These are phyloP conservation scores for Ophioninae sp. DNA, from an alignment of 2,888 invertebrate genomes.

Conservation along the genomic window DNA sequence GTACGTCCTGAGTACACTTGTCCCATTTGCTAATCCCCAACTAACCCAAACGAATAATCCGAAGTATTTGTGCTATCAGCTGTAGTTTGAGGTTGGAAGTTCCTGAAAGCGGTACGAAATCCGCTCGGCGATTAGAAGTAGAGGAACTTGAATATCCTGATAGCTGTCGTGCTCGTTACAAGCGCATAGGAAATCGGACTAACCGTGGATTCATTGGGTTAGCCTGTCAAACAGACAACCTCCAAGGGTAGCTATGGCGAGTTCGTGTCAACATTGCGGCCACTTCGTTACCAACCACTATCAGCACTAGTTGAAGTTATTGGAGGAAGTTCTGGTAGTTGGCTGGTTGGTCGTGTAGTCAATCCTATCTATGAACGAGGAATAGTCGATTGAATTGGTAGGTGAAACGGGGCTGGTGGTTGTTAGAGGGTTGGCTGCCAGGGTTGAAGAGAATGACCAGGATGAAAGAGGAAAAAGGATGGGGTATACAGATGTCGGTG, in stretches of 20 bases:
- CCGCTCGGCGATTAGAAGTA: neutral
- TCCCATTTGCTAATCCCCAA: no score
- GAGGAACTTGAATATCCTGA: constrained; percentile 23
- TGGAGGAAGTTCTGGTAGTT: constrained; percentile 55
- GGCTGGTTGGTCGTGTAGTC: constrained; percentile 48
- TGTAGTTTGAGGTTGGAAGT: no score
- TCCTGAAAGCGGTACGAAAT: no score
- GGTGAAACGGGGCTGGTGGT: neutral
- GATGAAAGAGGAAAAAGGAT: constrained; percentile 21
- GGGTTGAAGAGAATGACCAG: constrained; percentile 19
- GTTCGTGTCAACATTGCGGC: constrained; percentile 53
- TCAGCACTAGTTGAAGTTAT: constrained; percentile 49
- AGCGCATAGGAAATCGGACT: no score
- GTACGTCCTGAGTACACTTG: no score
- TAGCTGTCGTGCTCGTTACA: no score
- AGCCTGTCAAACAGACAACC: constrained; percentile 15
- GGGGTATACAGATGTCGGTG: neutral
- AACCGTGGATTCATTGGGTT: constrained; percentile 22
- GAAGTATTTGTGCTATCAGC: no score
- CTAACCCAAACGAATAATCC: no score
- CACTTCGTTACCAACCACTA: constrained; percentile 34
- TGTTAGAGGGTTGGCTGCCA: constrained; percentile 21
- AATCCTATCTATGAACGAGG: constrained; percentile 21
- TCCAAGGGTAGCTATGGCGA: constrained; percentile 14
- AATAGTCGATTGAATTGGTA: constrained; percentile 46